Evolutionary conservation across 2,888 invertebrate genomes (phyloP).

Genomic region (Ophion ellenae): DNA sequence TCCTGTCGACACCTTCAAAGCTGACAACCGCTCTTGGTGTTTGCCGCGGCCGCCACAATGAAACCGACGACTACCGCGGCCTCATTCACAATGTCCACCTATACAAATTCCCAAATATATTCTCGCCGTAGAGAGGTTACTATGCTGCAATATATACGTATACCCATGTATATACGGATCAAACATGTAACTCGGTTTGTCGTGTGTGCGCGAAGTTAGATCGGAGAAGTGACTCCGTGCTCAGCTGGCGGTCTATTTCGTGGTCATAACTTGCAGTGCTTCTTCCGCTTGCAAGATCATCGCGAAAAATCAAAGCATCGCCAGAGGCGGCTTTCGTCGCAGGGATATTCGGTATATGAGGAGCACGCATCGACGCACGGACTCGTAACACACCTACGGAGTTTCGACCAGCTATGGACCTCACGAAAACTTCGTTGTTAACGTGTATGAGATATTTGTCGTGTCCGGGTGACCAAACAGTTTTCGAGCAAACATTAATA

Average conservation of each 20-base stretch:
- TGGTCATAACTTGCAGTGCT: slow-evolving; percentile 22
- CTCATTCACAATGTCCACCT: slow-evolving; percentile 39
- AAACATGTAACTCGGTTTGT: slow-evolving; percentile 21
- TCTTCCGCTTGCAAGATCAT: slow-evolving; percentile 36
- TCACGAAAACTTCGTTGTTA: background rate
- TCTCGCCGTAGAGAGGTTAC: background rate
- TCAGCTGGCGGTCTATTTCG: slow-evolving; percentile 30
- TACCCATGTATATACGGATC: background rate
- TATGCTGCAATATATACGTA: background rate
- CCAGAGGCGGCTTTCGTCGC: background rate
- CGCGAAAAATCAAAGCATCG: slow-evolving; percentile 23
- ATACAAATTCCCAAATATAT: slow-evolving; percentile 21
- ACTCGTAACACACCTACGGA: slow-evolving; percentile 12
- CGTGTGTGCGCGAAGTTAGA: slow-evolving; percentile 9
- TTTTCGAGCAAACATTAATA: slow-evolving; percentile 52
- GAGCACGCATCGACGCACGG: slow-evolving; percentile 33
- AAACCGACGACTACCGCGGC: slow-evolving; percentile 56
- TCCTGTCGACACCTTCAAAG: slow-evolving; percentile 80
- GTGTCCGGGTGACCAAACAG: slow-evolving; percentile 36
- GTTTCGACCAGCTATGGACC: background rate
- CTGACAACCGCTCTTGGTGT: slow-evolving; percentile 69
- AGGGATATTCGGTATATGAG: slow-evolving; percentile 18
- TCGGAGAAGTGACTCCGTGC: slow-evolving; percentile 58
- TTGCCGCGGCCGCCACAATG: slow-evolving; percentile 56
- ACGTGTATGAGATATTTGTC: slow-evolving; percentile 12